Evolutionary conservation across 2,888 invertebrate species (phyloP).

Genomic region (Apotomis capreana): DNA sequence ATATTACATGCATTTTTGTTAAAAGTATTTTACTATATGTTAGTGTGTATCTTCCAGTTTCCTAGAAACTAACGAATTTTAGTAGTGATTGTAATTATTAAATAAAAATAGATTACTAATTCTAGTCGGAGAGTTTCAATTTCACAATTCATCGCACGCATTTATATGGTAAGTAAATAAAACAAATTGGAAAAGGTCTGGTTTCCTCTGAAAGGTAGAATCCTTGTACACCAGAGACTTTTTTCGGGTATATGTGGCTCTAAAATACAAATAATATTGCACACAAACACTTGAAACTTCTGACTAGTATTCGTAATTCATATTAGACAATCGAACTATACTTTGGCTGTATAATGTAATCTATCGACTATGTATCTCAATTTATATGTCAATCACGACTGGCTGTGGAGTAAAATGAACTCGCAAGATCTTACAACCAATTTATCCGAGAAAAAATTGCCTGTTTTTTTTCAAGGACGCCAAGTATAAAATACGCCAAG

Average conservation of each 20-base stretch:
- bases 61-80: conserved; percentile 30
- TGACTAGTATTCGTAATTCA: conserved; percentile 6
- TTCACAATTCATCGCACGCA: neutral
- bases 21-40: conserved; percentile 30
- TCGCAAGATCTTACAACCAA: neutral
- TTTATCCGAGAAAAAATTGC: neutral
- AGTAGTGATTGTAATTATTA: conserved; percentile 5
- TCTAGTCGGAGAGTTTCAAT: neutral
- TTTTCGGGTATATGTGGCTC: no score
- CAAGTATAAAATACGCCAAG: conserved; percentile 2
- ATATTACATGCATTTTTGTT: conserved; percentile 22
- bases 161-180: no score
- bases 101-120: conserved; percentile 4
- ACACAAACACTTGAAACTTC: neutral
- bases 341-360: conserved; percentile 5
- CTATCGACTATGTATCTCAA: neutral
- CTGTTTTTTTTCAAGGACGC: neutral
- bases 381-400: neutral
- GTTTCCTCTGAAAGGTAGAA: no score
- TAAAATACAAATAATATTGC: no score
- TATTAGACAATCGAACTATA: neutral
- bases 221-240: no score
- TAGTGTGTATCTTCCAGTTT: conserved; percentile 26
- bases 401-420: neutral
- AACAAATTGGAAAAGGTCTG: no score